Evolutionary conservation across 1,140 invertebrate species (phyloP).

Genomic region (Drosophila neocordata): DNA sequence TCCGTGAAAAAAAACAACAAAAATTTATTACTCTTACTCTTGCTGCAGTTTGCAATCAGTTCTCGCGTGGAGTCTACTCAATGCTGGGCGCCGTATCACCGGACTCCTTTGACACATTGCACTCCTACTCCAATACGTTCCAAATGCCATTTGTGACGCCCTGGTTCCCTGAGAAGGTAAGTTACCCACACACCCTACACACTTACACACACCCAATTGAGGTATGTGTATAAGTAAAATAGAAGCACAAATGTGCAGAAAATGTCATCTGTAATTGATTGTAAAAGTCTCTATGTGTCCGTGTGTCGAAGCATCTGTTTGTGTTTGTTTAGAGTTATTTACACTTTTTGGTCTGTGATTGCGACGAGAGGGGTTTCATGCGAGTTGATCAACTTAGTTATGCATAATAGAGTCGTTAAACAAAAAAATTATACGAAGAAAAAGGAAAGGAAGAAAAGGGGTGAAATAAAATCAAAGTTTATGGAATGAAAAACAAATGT

Average conservation of each 20-base stretch:
- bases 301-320: constrained; percentile 17
- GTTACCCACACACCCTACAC: constrained; percentile 25
- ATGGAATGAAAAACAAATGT: no score
- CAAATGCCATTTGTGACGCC: constrained; percentile 97
- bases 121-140: constrained; percentile 97
- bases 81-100: constrained; percentile 96
- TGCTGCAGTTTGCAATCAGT: constrained; percentile 93
- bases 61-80: constrained; percentile 94
- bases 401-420: constrained; percentile 63
- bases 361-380: background rate
- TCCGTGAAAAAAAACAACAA: constrained; percentile 24
- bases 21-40: constrained; percentile 68
- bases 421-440: background rate
- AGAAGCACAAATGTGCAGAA: background rate
- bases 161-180: constrained; percentile 96
- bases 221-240: constrained; percentile 20
- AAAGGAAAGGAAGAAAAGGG: background rate
- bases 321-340: constrained; percentile 37
- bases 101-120: constrained; percentile 96
- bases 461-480: constrained; percentile 44
- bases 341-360: constrained; percentile 36
- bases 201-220: background rate
- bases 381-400: constrained; percentile 41
- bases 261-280: constrained; percentile 73
- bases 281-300: constrained; percentile 36